Evolutionary conservation across 2,113 vertebrate species (phyloP), one percentile per base, ranked within the genome.

Genomic region (Nibea albiflora): DNA sequence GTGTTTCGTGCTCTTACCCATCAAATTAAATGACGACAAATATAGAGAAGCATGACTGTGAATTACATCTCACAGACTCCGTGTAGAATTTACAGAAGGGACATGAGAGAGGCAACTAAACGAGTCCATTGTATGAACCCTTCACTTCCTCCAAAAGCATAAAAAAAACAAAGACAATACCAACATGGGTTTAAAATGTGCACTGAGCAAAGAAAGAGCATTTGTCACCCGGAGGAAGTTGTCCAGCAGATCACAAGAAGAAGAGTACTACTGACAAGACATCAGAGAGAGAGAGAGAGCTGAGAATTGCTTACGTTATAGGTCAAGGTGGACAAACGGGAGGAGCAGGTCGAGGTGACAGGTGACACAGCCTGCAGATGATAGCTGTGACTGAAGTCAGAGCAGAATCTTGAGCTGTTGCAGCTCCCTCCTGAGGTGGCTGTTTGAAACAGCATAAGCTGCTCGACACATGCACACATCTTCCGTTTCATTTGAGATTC

Each of bases 351-450:
- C 1, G 35, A 63, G 67, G 69, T 76, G 83, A 79, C 81, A 89
- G 88, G 84, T 85, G 89, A 87, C 73, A 63, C 54, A 82, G 76
- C 28, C 76, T 84, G 85, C 57, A 58, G 31, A 50, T 22, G 11
- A 69, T 50, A 31, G 64, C 63, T 68, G 63, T 54, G 53, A 63
- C 74, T 77, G 62, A 61, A 71, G 76, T 75, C 17, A 79, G 3
- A 69, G 64, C 73, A 71, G 69, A 65, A 72, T 89, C 87, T 3
- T 82, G 77, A 90, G 89, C 89, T 80, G 91, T 92, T 88, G 88
- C 92, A 93, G 92, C 94, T 91, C 94, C 93, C 92, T 87, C 94
- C 89, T 89, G 92, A 94, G 94, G 93, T 73, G 10, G 76, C 58
- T 72, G 69, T 31, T 52, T 61, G 88, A 89, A 93, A 93, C 86